Evolutionary conservation across 2,888 invertebrate species (phyloP).

Genomic region (Hydroisotoma schaefferi): DNA sequence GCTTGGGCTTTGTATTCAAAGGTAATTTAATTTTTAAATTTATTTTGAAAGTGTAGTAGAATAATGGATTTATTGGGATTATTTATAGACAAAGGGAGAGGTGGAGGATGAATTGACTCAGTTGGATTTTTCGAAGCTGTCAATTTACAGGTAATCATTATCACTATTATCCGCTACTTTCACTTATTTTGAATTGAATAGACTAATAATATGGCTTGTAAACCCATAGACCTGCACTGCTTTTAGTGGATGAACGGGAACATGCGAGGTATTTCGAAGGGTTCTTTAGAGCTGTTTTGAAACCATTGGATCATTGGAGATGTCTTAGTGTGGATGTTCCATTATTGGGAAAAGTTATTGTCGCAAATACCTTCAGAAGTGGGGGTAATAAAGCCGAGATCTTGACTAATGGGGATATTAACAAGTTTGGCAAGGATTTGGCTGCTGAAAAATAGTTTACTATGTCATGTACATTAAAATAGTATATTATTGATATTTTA

Average conservation of each 20-base stretch:
- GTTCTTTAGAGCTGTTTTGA: slow-evolving; percentile 34
- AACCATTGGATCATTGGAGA: slow-evolving; percentile 46
- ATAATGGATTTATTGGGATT: too few species aligned
- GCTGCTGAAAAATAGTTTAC: too few species aligned
- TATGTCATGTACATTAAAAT: too few species aligned
- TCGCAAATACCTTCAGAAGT: slow-evolving; percentile 43
- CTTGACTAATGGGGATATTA: slow-evolving; percentile 29
- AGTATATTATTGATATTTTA: too few species aligned
- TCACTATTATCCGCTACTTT: too few species aligned
- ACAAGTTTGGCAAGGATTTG: slow-evolving; percentile 26
- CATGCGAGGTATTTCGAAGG: slow-evolving; percentile 46
- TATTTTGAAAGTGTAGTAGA: too few species aligned
- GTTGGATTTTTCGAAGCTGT: slow-evolving; percentile 45
- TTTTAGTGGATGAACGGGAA: slow-evolving; percentile 47
- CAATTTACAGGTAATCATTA: slow-evolving; percentile 49
- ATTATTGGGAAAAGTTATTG: slow-evolving; percentile 49
- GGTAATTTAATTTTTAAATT: too few species aligned
- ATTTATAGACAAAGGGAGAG: slow-evolving; percentile 55
- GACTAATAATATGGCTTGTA: too few species aligned
- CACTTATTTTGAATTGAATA: too few species aligned
- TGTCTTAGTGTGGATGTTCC: slow-evolving; percentile 48
- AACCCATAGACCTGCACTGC: slow-evolving; percentile 10
- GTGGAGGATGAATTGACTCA: slow-evolving; percentile 46
- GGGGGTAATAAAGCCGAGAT: slow-evolving; percentile 26
- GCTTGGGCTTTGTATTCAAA: slow-evolving; percentile 54